Conservation (phyloP, 2,113 vertebrate genomes). For the Tragelaphus strepsiceros region DNA sequence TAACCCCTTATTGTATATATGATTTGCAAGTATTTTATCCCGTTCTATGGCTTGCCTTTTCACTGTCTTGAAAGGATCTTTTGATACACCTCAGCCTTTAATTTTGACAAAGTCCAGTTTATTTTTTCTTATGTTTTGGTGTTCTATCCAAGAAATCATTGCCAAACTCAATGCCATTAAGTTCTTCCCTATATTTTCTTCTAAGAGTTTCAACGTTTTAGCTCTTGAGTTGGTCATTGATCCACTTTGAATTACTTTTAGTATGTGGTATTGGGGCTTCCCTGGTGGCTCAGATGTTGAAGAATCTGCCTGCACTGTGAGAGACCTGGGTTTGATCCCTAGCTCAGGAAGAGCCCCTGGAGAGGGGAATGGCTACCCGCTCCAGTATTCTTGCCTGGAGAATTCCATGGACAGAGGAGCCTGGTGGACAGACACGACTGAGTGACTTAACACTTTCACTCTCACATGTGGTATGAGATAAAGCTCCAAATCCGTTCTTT, state of each 20-base stretch:
- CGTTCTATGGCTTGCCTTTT: not conserved
- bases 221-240: not conserved
- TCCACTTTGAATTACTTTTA: not conserved
- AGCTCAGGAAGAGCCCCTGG: not conserved
- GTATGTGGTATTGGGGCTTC: not conserved
- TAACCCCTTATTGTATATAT: not conserved
- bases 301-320: not conserved
- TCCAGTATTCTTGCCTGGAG: not conserved
- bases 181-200: not conserved
- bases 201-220: not conserved
- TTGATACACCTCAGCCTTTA: not conserved
- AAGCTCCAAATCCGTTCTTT: not conserved
- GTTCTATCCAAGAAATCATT: not conserved
- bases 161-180: not conserved
- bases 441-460: not conserved
- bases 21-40: not conserved
- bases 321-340: not conserved
- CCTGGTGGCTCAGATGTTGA: not conserved
- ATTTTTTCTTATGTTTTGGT: not conserved
- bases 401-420: not conserved
- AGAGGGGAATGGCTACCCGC: not conserved
- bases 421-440: not conserved
- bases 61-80: not conserved
- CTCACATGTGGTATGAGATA: not conserved
- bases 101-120: not conserved